Base-by-base conservation (phyloP, 2,888 invertebrate genomes). In the Microctonus aethiopoides region DNA sequence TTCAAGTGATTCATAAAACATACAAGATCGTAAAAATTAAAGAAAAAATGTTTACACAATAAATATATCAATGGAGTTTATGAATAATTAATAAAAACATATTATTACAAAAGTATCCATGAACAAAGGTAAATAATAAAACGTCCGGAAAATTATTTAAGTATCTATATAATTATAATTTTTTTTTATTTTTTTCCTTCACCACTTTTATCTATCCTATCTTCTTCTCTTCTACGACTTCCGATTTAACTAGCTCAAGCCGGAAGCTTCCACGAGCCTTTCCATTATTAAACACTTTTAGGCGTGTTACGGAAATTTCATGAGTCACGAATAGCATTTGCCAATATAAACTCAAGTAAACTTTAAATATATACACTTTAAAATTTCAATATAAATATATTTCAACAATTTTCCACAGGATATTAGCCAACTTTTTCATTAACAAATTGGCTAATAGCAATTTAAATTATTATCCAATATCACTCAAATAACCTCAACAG, bases 211-310 rank as follows among this genome's bases (percentile, higher is more conserved):
- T 20, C 22, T 52, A 11, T 22, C 51, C 51, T 22, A 52, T 52
- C 39, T 39, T 39, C 13, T 39, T 39, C n/a, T n/a, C 39, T 39
- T 11, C 39, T 39, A n/a, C 39, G 1, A n/a, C 46, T 46, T 46
- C 46, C 46, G 46, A 16, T 20, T 16, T 46, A 16, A 46, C 16
- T 20, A 46, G 46, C 46, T 6, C 46, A 46, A 46, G 46, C 16
- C 46, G 46, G 46, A 46, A 46, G 46, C 46, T 16, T 46, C 59
- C 59, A 20, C 32, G 20, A 22, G 61, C 61, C 41, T 36, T 61
- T 61, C 39, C 54, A 54, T 54, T 54, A 54, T 54, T 54, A 54
- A 54, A 54, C 54, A 54, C 54, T 54, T 54, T 54, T 26, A n/a
- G 26, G 54, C 54, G 22, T 54, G 26, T 26, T 22, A 54, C 26